A percentile compares a stretch with the other conserved stretches of the same genome.
phyloP scores from a whole-genome alignment of 2,888 invertebrate genomes.

The Luperina testacea region DNA sequence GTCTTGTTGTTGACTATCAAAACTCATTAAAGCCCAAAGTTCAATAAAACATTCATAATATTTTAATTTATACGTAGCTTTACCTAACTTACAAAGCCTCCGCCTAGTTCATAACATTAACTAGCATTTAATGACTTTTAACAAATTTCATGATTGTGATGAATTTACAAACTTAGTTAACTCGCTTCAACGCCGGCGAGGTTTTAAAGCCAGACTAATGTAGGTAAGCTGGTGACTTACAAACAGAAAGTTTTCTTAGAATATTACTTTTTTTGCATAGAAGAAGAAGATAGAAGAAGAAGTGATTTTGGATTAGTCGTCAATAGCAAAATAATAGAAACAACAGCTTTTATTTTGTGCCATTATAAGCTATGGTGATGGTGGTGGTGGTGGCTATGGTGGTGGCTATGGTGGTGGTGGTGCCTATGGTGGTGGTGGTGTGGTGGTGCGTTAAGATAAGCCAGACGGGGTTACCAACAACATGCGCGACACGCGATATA shows the following conservation, averaged over 20 bases:
- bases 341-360: neutral
- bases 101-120: constrained; percentile 16
- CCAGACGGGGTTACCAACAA: too few relatives aligned
- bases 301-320: neutral
- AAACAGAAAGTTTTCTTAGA: neutral
- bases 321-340: neutral
- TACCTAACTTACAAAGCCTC: neutral
- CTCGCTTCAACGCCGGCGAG: constrained; percentile 2
- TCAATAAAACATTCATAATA: neutral
- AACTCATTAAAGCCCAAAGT: neutral
- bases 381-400: too few relatives aligned
- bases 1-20: neutral
- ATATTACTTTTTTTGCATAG: neutral
- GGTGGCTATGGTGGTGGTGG: too few relatives aligned
- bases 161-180: constrained; percentile 44
- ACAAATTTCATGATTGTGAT: constrained; percentile 17
- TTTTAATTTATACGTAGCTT: neutral
- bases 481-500: too few relatives aligned
- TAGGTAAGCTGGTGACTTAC: constrained; percentile 5
- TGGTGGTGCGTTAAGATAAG: too few relatives aligned
- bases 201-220: constrained; percentile 12
- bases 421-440: too few relatives aligned
- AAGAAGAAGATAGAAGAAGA: too few relatives aligned
- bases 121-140: neutral
- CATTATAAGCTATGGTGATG: neutral